Evolutionary conservation across 2,113 vertebrate species (phyloP).

Genomic region (Tiliqua scincoides): DNA sequence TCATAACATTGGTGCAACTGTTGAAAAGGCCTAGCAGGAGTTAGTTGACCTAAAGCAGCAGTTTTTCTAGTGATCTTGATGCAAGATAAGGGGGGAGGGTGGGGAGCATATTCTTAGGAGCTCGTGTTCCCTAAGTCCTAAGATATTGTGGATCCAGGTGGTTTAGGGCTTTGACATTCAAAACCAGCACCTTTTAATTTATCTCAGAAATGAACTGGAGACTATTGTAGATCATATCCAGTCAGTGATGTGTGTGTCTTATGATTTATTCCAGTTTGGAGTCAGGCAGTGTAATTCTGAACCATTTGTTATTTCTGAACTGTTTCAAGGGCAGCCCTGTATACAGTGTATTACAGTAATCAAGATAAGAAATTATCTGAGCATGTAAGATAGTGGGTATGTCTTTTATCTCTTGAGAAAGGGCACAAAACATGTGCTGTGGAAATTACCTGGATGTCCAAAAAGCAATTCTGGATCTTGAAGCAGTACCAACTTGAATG

Average conservation of each 20-base stretch:
- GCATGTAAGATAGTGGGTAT: background rate
- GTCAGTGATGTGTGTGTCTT: background rate
- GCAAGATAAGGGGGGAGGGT: no score
- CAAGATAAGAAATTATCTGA: background rate
- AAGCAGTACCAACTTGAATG: background rate
- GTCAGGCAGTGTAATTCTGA: background rate
- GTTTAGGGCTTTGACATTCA: background rate
- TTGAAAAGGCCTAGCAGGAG: background rate
- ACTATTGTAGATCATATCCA: background rate
- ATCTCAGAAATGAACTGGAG: background rate
- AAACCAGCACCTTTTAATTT: background rate
- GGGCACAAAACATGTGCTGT: no score
- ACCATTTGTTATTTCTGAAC: background rate
- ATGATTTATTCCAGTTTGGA: background rate
- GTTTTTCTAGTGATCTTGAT: background rate
- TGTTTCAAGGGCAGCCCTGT: background rate
- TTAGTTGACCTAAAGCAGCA: background rate
- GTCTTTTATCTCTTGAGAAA: background rate
- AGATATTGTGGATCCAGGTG: background rate
- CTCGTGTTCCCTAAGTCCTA: background rate
- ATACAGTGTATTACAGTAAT: no score
- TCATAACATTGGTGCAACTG: background rate
- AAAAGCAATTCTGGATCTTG: background rate
- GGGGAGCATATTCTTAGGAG: background rate
- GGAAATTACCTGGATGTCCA: no score